A percentile compares a stretch with the other conserved stretches of the same genome.
Evolutionary conservation across 2,888 invertebrate species (phyloP).

Genomic region (Fabriciana adippe): DNA sequence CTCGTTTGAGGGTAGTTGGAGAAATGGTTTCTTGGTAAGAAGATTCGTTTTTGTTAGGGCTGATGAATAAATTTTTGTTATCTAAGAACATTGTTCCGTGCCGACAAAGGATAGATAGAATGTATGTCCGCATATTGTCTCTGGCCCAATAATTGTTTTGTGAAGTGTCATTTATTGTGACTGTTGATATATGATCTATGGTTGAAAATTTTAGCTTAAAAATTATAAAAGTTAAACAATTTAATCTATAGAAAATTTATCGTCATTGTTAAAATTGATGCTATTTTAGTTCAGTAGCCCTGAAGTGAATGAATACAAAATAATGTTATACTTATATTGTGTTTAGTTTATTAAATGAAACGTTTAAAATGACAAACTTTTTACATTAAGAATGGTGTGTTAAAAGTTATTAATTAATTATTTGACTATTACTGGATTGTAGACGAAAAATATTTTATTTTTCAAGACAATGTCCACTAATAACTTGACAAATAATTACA

Average conservation of each 20-base stretch:
- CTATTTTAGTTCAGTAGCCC: too few relatives aligned
- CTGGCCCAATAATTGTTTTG: constrained; percentile 33
- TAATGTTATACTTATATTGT: too few relatives aligned
- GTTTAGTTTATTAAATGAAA: too few relatives aligned
- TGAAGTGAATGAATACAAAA: too few relatives aligned
- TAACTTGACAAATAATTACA: too few relatives aligned
- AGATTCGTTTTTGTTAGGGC: constrained; percentile 62
- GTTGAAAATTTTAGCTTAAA: neutral
- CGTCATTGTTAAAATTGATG: neutral
- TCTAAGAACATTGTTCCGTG: constrained; percentile 52
- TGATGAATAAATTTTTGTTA: constrained; percentile 66
- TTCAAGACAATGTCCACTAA: too few relatives aligned
- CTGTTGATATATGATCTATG: constrained; percentile 7
- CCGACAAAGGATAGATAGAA: constrained; percentile 46
- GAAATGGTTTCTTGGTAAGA: constrained; percentile 65
- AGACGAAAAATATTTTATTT: too few relatives aligned
- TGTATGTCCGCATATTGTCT: constrained; percentile 30
- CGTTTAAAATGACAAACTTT: too few relatives aligned
- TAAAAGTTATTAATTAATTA: too few relatives aligned
- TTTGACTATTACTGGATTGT: too few relatives aligned
- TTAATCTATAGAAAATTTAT: neutral
- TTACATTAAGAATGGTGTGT: too few relatives aligned
- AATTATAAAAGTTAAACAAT: constrained; percentile 2
- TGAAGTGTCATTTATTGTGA: constrained; percentile 26
- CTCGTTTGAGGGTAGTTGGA: constrained; percentile 52